Base-by-base conservation (phyloP, 1,140 invertebrate species). In the Zaprionus africanus region DNA sequence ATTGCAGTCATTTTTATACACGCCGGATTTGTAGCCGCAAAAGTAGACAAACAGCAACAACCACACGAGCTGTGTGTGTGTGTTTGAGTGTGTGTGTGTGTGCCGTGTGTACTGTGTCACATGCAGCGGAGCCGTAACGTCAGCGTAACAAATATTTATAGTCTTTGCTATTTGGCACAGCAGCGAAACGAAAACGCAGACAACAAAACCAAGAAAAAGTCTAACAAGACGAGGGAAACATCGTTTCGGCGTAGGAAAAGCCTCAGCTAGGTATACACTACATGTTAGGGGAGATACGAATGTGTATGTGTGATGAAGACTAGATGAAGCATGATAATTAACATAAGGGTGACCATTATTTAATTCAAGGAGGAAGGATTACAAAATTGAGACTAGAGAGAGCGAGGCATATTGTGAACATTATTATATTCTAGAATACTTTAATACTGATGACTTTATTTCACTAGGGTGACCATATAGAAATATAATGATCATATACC, bases 1-100 rank as follows among this genome's bases (percentile, higher is more conserved):
- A 91, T 91, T 91, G 87, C 87, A 91, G 76, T 79, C 87, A 91
- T 90, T 90, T 90, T 90, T 90, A 90, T 90, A 90, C 82, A 77
- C 80, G 86, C 86, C 78, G 86, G 86, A 90, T 86, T 90, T 86
- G 80, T 86, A 79, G 63, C 79, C 85, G 74, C 81, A 84, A 61
- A 81, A 77, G 71, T 75, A 88, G 69, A 82, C 86, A 82, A 62
- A 61, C 74, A 75, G 71, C 71, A 80, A 70, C 70, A 78, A 82
- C 60, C 68, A 11, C 58, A 22, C 41, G 41, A 51, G 7, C 19
- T 34, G 26, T 51, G 12, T 61, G 82, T 63, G 24, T 58, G 17
- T 56, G 38, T 22, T 17, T 61, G 49, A 78, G 49, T 78, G 38
- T 53, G 61, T 64, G 53, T 80, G 64, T 59, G 15, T 64, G 67